Percentiles rank a stretch among this genome's conserved stretches.
Evolutionary conservation across 2,113 vertebrate genomes (phyloP).

Genomic region (Acanthochromis polyacanthus): DNA sequence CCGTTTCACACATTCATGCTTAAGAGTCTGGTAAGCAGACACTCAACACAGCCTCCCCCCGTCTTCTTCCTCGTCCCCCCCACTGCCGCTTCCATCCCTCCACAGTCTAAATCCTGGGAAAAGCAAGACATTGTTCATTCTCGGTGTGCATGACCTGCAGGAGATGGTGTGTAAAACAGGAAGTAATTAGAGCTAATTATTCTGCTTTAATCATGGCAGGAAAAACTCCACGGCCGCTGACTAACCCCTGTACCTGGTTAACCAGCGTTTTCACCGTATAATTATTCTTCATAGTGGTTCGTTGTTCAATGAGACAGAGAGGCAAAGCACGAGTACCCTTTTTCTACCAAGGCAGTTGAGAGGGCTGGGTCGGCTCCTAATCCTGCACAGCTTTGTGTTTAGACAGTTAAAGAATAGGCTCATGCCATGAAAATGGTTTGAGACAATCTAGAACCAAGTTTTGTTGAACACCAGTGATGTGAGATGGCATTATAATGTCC

Average conservation of each 20-base stretch:
- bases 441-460: too few species aligned
- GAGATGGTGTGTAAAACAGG: slow-evolving; percentile 75
- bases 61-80: background rate
- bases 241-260: slow-evolving; percentile 39
- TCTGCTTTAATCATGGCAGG: slow-evolving; percentile 69
- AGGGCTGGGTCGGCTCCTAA: too few species aligned
- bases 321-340: slow-evolving; percentile 7
- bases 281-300: slow-evolving; percentile 62
- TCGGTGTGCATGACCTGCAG: slow-evolving; percentile 67
- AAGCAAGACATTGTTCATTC: slow-evolving; percentile 75
- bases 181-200: slow-evolving; percentile 82
- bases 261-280: slow-evolving; percentile 45
- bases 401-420: too few species aligned
- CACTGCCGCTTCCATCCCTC: background rate
- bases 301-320: slow-evolving; percentile 48
- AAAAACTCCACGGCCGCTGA: slow-evolving; percentile 16
- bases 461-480: too few species aligned
- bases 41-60: slow-evolving; percentile 15
- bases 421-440: too few species aligned
- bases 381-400: too few species aligned
- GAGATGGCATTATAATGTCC: too few species aligned
- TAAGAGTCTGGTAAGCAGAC: slow-evolving; percentile 38
- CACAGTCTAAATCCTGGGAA: slow-evolving; percentile 53
- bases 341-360: too few species aligned
- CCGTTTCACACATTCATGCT: slow-evolving; percentile 29